These are phyloP conservation scores for Napeogenes sylphis DNA, from an alignment of 2,888 invertebrate genomes.

Conservation along the genomic window DNA sequence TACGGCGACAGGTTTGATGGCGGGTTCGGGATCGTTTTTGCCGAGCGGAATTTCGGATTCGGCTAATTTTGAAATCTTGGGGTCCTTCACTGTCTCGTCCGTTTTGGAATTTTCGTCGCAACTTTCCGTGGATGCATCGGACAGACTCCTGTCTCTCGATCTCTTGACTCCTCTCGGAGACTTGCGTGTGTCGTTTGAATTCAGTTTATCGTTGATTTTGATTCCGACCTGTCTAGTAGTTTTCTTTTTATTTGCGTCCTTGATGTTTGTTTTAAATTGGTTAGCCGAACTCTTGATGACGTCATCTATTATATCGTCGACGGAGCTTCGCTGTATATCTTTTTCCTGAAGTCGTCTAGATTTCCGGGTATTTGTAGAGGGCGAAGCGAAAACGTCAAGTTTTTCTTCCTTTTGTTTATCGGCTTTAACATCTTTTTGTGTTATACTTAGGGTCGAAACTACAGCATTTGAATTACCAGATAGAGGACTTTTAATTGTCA, in stretches of 20 bases:
- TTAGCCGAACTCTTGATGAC: constrained; percentile 83
- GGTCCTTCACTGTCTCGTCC: constrained; percentile 49
- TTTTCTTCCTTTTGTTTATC: constrained; percentile 69
- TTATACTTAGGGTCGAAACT: constrained; percentile 61
- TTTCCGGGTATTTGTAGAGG: constrained; percentile 86
- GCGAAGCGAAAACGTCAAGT: constrained; percentile 80
- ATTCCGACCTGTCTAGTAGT: constrained; percentile 75
- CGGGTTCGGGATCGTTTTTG: constrained; percentile 30
- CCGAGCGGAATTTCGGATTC: constrained; percentile 14
- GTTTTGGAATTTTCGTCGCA: constrained; percentile 71
- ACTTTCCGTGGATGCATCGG: constrained; percentile 81
- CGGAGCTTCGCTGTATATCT: constrained; percentile 84
- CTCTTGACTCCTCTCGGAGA: constrained; percentile 81
- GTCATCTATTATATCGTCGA: constrained; percentile 94
- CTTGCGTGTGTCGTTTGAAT: constrained; percentile 70
- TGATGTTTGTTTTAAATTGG: constrained; percentile 42
- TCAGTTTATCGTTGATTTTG: constrained; percentile 51
- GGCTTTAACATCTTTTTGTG: constrained; percentile 57
- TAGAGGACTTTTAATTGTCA: constrained; percentile 87
- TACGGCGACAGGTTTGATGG: constrained; percentile 23
- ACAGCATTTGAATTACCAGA: constrained; percentile 61
- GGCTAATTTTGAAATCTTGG: constrained; percentile 48
- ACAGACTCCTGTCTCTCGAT: constrained; percentile 80
- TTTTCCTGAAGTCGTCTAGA: constrained; percentile 88
- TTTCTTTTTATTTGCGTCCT: constrained; percentile 67